A percentile compares a stretch with the other conserved stretches of the same genome.
Conservation (phyloP, 2,797 vertebrate species). For the Eleutherodactylus coqui region DNA sequence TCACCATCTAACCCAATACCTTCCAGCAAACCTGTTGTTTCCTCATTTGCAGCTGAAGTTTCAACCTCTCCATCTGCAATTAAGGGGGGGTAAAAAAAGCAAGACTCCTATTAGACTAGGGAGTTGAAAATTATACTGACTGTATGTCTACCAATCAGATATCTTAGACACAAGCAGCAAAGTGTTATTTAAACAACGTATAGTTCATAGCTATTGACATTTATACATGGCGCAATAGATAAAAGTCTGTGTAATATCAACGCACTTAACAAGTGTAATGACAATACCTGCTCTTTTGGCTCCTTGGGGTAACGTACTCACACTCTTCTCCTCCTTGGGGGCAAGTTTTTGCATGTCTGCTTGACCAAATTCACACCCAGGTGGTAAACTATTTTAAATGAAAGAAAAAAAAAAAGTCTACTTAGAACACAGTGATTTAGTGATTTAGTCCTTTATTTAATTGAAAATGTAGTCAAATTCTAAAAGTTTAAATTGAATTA, state of each 20-base stretch:
- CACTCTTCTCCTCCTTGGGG: conserved; percentile 91
- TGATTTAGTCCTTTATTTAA: too few relatives aligned
- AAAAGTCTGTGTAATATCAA: background rate
- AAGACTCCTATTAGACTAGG: too few relatives aligned
- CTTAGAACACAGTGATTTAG: too few relatives aligned
- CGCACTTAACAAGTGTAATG: background rate
- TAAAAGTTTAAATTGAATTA: too few relatives aligned
- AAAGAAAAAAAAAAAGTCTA: background rate
- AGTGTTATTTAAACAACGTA: too few relatives aligned
- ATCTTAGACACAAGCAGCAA: too few relatives aligned
- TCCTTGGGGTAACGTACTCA: conserved; percentile 74
- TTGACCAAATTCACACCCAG: conserved; percentile 95
- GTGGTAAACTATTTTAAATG: conserved; percentile 80
- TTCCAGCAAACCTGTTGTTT: conserved; percentile 89
- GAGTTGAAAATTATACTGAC: too few relatives aligned
- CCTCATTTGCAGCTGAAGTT: conserved; percentile 71
- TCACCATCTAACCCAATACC: conserved; percentile 94
- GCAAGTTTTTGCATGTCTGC: conserved; percentile 96
- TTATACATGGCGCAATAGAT: background rate
- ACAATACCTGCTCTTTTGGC: conserved; percentile 83
- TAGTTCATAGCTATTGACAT: too few relatives aligned
- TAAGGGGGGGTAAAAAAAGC: too few relatives aligned
- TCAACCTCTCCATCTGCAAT: conserved; percentile 81
- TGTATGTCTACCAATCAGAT: background rate
- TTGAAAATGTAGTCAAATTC: too few relatives aligned